Evolutionary conservation across 2,888 invertebrate species (phyloP).

Genomic region (Heteropelma amictum): DNA sequence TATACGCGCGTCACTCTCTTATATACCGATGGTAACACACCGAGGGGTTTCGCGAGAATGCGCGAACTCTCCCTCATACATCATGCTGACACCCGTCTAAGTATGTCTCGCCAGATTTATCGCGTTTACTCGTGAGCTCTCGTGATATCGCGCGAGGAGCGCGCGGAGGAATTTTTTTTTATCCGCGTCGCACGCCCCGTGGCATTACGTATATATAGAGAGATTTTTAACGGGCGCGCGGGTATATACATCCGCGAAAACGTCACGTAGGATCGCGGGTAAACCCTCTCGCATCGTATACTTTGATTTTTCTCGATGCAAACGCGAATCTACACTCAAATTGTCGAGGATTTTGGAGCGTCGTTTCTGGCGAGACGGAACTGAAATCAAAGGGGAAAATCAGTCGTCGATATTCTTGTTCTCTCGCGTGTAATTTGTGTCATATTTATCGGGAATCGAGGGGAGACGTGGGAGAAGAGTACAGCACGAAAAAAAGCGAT

Average conservation of each 20-base stretch:
- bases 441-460: constrained; percentile 60
- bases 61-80: constrained; percentile 69
- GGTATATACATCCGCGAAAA: constrained; percentile 18
- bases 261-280: constrained; percentile 3
- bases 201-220: constrained; percentile 13
- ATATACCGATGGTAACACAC: constrained; percentile 47
- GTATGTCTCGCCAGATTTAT: constrained; percentile 73
- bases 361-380: too few species aligned
- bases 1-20: background rate
- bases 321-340: background rate
- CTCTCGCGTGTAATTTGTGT: constrained; percentile 58
- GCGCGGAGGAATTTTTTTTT: constrained; percentile 13
- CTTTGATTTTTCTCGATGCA: too few species aligned
- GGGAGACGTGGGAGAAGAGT: too few species aligned
- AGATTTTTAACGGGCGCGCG: constrained; percentile 19
- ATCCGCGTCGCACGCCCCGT: constrained; percentile 33
- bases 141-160: constrained; percentile 67
- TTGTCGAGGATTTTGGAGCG: background rate
- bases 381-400: background rate
- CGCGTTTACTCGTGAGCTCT: constrained; percentile 70
- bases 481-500: constrained; percentile 21
- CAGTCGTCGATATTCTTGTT: background rate
- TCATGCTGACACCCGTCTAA: constrained; percentile 72
- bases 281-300: background rate
- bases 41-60: constrained; percentile 57